Base-by-base conservation (phyloP, 2,888 invertebrate genomes). In the Cheilosia pagana region DNA sequence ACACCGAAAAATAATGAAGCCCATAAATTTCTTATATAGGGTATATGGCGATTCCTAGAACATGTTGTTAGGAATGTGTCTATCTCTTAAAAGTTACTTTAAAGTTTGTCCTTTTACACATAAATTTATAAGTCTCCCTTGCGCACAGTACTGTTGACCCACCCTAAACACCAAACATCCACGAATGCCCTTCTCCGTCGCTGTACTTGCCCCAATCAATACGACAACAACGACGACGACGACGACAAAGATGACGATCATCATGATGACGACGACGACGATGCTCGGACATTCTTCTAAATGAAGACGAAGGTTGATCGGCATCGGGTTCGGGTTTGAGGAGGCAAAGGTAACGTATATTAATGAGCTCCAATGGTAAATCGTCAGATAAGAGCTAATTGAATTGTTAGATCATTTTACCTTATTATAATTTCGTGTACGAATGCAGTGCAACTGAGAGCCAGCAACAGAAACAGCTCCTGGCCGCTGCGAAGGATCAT, bases 401-500 rank as follows among this genome's bases (percentile, higher is more conserved):
- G 88, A 88, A 88, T 87, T 88, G 88, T 88, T 88, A 87, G 87
- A 88, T 87, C 87, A 87, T 87, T 86, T 87, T 87, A 83, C 87
- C 87, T 86, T 86, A 86, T 86, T 86, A 81, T 77, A 86, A 77
- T 81, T 86, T 81, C 72, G 60, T 81, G 76, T 86, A 77, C 81
- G 62, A 81, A 57, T 86, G 76, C 85, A 71, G 35, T 81, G 65
- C 65, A 67, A 50, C 45, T 60, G 72, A 60, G 48, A 35, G 35
- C 12, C 3, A 35, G 79, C 59, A 35, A 12, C 35, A 35, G 35
- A 3, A 16, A 10, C 59, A 41, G 19, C 48, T 59, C 39, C 25
- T 62, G 21, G 16, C 23, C 43, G 25, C 45, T 57, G 53, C 45
- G 25, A 10, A 48, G 28, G 3, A 25, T 25, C 48, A 28, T 21